phyloP scores from a whole-genome alignment of 2,888 invertebrate genomes.

The Balanococcus diminutus region DNA sequence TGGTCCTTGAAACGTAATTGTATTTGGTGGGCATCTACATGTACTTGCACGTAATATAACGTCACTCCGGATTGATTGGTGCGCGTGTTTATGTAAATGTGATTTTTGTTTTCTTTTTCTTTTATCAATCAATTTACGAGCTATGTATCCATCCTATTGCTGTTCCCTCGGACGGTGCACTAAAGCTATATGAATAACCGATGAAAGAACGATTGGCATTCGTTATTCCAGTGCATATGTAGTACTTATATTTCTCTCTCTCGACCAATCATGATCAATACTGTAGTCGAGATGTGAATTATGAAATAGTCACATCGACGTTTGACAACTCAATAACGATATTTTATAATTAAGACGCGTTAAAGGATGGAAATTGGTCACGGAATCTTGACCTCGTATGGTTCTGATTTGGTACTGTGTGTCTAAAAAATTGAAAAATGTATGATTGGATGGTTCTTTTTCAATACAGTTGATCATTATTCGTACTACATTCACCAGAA shows the following conservation, averaged over 20 bases:
- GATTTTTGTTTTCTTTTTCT: conserved; percentile 52
- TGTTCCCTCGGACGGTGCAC: not conserved
- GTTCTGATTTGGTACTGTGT: not conserved
- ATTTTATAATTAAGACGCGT: conserved; percentile 32
- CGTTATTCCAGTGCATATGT: not conserved
- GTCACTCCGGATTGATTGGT: not conserved
- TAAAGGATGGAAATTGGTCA: conserved; percentile 27
- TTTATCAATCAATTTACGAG: not conserved
- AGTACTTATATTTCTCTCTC: not conserved
- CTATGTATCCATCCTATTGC: not conserved
- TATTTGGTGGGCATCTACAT: not conserved
- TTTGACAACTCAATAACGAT: conserved; percentile 36
- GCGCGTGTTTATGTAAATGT: conserved; percentile 54
- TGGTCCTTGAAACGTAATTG: not conserved
- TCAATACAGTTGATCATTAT: not conserved
- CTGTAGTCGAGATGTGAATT: not conserved
- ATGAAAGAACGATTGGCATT: not conserved
- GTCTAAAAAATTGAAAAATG: not conserved
- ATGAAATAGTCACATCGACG: not conserved
- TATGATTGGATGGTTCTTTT: no score
- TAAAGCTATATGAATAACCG: not conserved
- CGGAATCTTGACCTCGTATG: conserved; percentile 26
- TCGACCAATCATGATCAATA: not conserved
- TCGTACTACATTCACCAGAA: no score
- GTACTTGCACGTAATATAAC: not conserved